phyloP scores from a whole-genome alignment of 2,888 invertebrate genomes.

The Caenorhabditis drosophilae region DNA sequence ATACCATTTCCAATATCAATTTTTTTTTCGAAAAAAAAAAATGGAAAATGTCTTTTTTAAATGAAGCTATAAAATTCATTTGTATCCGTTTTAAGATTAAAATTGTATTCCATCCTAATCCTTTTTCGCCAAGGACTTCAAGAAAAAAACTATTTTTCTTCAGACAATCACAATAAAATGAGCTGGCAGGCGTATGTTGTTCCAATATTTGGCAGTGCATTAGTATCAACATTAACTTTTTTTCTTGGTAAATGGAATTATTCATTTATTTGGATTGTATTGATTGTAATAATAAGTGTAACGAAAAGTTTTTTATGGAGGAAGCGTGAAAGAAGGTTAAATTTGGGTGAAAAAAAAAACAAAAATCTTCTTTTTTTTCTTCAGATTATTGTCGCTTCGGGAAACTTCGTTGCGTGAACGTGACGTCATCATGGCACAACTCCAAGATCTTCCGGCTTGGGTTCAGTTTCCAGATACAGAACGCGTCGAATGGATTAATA shows the following conservation, averaged over 20 bases:
- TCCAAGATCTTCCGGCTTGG: slow-evolving; percentile 69
- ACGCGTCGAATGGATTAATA: slow-evolving; percentile 70
- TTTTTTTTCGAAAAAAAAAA: too few species aligned
- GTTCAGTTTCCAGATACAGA: slow-evolving; percentile 70
- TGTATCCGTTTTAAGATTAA: too few species aligned
- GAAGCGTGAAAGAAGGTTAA: slow-evolving; percentile 58
- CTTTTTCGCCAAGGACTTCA: too few species aligned
- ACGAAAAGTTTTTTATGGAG: slow-evolving; percentile 66
- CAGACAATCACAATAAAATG: too few species aligned
- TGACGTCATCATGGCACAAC: slow-evolving; percentile 63
- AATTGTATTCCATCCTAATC: too few species aligned
- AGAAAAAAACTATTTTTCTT: too few species aligned
- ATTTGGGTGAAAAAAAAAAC: too few species aligned
- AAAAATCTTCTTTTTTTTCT: too few species aligned
- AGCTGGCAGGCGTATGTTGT: slow-evolving; percentile 57
- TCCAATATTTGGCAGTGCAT: slow-evolving; percentile 52
- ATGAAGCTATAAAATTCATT: too few species aligned
- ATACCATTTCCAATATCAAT: too few species aligned
- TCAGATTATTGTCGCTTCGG: slow-evolving; percentile 43
- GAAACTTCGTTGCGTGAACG: slow-evolving; percentile 57
- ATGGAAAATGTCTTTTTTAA: too few species aligned
- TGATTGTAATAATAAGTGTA: slow-evolving; percentile 62
- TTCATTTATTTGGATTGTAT: slow-evolving; percentile 57
- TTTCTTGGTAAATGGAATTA: slow-evolving; percentile 47
- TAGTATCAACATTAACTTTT: slow-evolving; percentile 46